phyloP scores from a whole-genome alignment of 2,797 vertebrate genomes.

The Hyperoplus immaculatus region DNA sequence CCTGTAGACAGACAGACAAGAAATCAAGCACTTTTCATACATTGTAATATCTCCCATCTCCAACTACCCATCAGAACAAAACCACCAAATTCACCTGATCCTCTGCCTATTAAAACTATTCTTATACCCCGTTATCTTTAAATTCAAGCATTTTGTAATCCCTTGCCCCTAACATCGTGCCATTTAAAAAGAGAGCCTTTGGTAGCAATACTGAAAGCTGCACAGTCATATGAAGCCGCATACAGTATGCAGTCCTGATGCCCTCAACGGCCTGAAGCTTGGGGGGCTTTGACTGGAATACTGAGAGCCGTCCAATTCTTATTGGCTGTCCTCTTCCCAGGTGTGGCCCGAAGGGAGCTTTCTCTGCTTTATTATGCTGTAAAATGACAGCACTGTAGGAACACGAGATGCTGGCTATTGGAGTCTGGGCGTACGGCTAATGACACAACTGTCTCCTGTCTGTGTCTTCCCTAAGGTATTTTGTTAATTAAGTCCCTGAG shows the following conservation, averaged over 20 bases:
- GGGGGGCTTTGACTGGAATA: conserved; percentile 47
- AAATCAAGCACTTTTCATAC: conserved; percentile 66
- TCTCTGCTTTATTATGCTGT: conserved; percentile 70
- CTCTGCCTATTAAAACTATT: conserved; percentile 58
- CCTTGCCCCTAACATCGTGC: not conserved
- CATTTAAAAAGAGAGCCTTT: conserved; percentile 37
- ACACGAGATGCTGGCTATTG: conserved; percentile 71
- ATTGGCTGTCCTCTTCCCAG: conserved; percentile 57
- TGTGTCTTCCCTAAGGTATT: conserved; percentile 73
- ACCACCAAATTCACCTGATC: conserved; percentile 61
- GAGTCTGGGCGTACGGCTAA: conserved; percentile 62
- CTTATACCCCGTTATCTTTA: conserved; percentile 56
- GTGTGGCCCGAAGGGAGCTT: conserved; percentile 63
- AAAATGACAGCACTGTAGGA: conserved; percentile 66
- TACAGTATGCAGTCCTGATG: conserved; percentile 18
- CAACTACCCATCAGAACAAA: conserved; percentile 56
- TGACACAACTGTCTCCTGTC: conserved; percentile 75
- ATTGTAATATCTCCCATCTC: conserved; percentile 55
- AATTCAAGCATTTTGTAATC: conserved; percentile 53
- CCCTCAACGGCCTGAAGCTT: conserved; percentile 25
- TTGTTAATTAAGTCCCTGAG: conserved; percentile 78
- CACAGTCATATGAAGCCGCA: conserved; percentile 26
- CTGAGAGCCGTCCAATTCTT: conserved; percentile 41
- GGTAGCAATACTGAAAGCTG: conserved; percentile 24
- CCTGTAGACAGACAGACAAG: conserved; percentile 77